These are phyloP conservation scores for Trematomus loennbergii DNA, from an alignment of 2,113 vertebrate species.

Conservation along the genomic window DNA sequence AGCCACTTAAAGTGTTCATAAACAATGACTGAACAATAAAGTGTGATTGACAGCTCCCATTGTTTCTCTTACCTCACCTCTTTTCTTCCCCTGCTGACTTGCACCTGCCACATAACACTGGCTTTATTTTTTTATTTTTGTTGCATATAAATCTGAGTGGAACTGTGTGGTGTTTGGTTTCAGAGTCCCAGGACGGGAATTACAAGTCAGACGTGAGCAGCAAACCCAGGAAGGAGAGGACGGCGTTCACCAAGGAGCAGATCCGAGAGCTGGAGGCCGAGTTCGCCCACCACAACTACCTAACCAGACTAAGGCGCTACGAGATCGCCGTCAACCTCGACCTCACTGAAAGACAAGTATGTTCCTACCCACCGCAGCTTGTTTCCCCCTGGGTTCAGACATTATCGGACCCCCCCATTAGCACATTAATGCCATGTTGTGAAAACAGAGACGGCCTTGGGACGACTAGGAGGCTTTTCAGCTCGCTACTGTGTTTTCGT, in stretches of 20 bases:
- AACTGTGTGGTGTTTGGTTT: constrained; percentile 75
- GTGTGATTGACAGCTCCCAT: constrained; percentile 67
- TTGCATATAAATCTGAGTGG: constrained; percentile 66
- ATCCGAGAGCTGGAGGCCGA: constrained; percentile 98
- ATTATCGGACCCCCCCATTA: constrained; percentile 33
- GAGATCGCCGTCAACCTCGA: constrained; percentile 99
- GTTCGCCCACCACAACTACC: constrained; percentile 99
- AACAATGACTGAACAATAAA: constrained; percentile 73
- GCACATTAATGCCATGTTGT: constrained; percentile 68
- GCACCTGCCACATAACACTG: constrained; percentile 73
- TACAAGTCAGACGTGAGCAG: constrained; percentile 96
- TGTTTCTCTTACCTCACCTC: constrained; percentile 61
- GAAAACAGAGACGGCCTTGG: constrained; percentile 59
- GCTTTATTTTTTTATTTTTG: constrained; percentile 55
- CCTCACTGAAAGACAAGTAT: constrained; percentile 99
- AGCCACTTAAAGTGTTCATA: constrained; percentile 75
- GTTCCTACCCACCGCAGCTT: constrained; percentile 22
- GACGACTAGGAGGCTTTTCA: constrained; percentile 31
- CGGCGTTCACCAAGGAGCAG: constrained; percentile 99
- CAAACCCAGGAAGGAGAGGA: constrained; percentile 98
- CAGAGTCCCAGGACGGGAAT: constrained; percentile 97
- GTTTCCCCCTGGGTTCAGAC: constrained; percentile 32
- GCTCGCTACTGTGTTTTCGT: constrained; percentile 65
- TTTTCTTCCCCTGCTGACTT: constrained; percentile 39
- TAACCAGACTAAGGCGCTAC: constrained; percentile 96